Conservation (phyloP, 2,888 invertebrate genomes). For the Hypomecis atomaria region DNA sequence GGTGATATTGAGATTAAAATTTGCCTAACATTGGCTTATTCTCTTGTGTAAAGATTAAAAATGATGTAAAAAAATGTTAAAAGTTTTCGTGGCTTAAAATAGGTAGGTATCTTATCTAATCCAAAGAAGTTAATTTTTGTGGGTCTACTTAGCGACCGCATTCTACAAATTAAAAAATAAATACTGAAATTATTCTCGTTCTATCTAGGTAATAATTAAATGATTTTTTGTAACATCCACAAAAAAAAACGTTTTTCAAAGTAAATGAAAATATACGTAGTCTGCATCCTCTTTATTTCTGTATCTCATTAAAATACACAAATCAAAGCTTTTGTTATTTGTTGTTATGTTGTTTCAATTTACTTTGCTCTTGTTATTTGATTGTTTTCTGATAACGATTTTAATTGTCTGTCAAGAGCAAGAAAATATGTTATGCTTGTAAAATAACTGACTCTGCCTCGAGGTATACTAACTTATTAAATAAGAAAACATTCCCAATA, state of each 20-base stretch:
- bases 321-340: slow-evolving; percentile 44
- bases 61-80: no score
- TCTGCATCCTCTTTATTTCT: slow-evolving; percentile 6
- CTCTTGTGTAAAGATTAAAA: no score
- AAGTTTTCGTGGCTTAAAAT: no score
- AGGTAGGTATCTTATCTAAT: no score
- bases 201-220: no score
- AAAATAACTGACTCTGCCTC: neutral
- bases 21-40: no score
- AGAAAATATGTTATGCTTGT: neutral
- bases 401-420: slow-evolving; percentile 35
- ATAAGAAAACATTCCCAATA: neutral
- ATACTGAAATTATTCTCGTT: no score
- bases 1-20: no score
- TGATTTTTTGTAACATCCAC: neutral
- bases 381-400: slow-evolving; percentile 34
- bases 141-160: no score
- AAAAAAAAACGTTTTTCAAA: neutral
- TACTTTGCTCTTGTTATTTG: slow-evolving; percentile 38
- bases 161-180: no score
- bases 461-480: no score
- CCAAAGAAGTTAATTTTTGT: no score
- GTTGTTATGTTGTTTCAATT: slow-evolving; percentile 40
- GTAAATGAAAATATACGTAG: neutral
- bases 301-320: slow-evolving; percentile 49